Evolutionary conservation across 2,113 vertebrate genomes (phyloP).

Genomic region (Rhipidura dahli): DNA sequence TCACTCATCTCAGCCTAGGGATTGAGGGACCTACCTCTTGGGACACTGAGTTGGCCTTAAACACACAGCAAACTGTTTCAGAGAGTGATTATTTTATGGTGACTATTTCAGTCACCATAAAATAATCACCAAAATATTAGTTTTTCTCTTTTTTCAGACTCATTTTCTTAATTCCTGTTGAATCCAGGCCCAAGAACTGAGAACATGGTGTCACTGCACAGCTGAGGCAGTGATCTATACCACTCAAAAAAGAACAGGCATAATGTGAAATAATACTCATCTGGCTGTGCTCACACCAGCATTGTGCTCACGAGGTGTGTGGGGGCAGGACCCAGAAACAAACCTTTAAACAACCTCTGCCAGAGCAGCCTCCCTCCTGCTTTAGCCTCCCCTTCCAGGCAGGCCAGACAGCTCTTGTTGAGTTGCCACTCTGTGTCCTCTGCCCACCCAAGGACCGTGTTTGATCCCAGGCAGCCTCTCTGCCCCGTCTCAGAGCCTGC

Average conservation of each 20-base stretch:
- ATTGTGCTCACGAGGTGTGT: fast-evolving
- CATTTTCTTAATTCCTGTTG: background rate
- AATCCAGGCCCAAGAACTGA: background rate
- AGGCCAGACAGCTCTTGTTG: background rate
- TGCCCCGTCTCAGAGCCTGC: background rate
- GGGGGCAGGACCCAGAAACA: background rate
- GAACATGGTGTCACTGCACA: background rate
- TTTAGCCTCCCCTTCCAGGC: background rate
- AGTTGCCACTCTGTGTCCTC: background rate
- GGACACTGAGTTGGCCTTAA: background rate
- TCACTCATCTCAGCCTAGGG: background rate
- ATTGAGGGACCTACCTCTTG: background rate
- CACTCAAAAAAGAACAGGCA: background rate
- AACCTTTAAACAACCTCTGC: background rate
- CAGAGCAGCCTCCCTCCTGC: background rate
- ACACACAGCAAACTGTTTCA: background rate
- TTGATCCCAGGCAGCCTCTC: background rate
- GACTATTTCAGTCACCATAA: too few relatives aligned
- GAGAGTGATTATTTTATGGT: too few relatives aligned
- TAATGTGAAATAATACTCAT: background rate
- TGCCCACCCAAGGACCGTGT: background rate
- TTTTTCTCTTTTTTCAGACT: background rate
- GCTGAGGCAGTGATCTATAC: background rate
- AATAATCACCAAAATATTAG: background rate
- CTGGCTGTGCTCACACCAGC: background rate